Percentiles rank a stretch among this genome's conserved stretches.
Conservation (phyloP, 2,888 invertebrate genomes). For the Orthosia cruda region DNA sequence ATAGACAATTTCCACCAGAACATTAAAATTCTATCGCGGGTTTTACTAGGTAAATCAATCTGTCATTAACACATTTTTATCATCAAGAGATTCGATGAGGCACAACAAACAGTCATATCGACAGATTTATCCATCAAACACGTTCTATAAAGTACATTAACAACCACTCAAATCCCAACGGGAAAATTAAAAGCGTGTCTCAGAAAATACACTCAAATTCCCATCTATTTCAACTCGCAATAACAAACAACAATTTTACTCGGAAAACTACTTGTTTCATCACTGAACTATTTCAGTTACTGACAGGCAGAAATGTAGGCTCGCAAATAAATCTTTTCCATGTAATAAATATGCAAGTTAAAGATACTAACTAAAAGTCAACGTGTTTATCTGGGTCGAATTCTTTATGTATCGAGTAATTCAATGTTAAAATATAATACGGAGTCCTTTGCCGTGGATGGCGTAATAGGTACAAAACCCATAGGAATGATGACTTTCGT, state of each 20-base stretch:
- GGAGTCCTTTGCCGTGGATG: neutral
- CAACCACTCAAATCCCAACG: constrained; percentile 4
- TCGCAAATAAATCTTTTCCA: constrained; percentile 42
- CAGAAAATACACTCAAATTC: constrained; percentile 26
- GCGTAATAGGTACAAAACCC: neutral
- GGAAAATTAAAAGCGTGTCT: constrained; percentile 46
- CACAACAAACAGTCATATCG: neutral
- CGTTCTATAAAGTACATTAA: constrained; percentile 5
- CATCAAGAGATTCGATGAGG: neutral
- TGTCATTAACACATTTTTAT: neutral
- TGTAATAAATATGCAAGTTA: constrained; percentile 45
- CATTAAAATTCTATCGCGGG: neutral
- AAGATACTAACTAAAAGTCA: constrained; percentile 7
- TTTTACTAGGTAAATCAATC: neutral
- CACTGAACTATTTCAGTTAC: constrained; percentile 51
- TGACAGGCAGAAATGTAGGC: constrained; percentile 42
- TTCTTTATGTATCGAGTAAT: constrained; percentile 17
- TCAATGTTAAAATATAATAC: constrained; percentile 1
- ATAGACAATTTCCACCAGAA: too few relatives aligned
- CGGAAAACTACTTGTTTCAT: constrained; percentile 47
- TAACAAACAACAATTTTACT: constrained; percentile 57
- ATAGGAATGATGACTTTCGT: neutral
- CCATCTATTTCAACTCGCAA: constrained; percentile 43
- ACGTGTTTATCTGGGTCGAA: constrained; percentile 27
- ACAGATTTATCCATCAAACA: constrained; percentile 2